Evolutionary conservation across 1,140 invertebrate species (phyloP), one percentile per base, ranked within the genome.

Genomic region (Wiebesia pumilae): DNA sequence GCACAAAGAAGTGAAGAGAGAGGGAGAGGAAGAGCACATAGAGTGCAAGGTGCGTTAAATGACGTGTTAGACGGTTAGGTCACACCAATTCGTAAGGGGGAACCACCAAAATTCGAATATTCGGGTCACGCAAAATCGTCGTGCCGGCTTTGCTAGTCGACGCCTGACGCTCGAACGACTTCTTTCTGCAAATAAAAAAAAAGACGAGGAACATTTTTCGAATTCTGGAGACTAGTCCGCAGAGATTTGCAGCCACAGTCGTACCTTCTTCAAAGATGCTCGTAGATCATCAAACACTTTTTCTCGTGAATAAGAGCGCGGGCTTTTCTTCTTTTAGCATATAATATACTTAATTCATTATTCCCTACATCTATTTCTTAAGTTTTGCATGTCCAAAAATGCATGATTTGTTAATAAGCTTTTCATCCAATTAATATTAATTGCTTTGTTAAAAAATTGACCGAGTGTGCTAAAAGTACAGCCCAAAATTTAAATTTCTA

Each of bases 31-130:
- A n/a, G 73, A 12, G 24, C 1, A 16, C 27, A 30, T 51, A 21
- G 51, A 62, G 10, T 14, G 69, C 75, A 84, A 84, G 83, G 73
- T 84, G 83, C 73, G 54, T 54, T 73, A 73, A 40, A 83, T 77
- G 82, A 83, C 67, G 82, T 62, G 33, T n/a, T 58, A 35, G 78
- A 84, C 83, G 77, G 83, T 84, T 84, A 84, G 75, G n/a, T 84
- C 83, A 84, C 75, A 84, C 75, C 58, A 67, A 79, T 78, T 75
- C 75, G 73, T 84, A 84, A 84, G 33, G 82, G 81, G 71, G 71
- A n/a, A 75, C 82, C 71, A n/a, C 77, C 82, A 27, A 77, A 77
- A 62, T 83, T 77, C 82, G 35, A 77, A 77, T 62, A 83, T 83
- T 83, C 51, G 71, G 82, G 82, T 83, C 82, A 83, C 69, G 67